Conservation (phyloP, 2,113 vertebrate genomes). For the Phyllopteryx taeniolatus region DNA sequence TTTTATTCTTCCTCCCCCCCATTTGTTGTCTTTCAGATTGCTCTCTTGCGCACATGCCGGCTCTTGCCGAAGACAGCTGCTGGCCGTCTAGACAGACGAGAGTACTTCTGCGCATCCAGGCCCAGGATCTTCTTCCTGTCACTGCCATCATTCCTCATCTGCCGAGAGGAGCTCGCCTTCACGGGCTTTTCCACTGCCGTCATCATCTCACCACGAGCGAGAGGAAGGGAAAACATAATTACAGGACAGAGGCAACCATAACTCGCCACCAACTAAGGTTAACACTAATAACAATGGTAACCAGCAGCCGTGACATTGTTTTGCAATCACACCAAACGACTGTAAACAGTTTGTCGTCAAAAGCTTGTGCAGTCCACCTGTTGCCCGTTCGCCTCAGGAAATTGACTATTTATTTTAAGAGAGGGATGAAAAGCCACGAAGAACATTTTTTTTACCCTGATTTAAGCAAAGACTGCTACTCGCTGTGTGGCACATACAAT, state of each 20-base stretch:
- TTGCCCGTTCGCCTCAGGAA: not conserved
- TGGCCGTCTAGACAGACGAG: conserved; percentile 50
- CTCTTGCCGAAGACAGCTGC: conserved; percentile 34
- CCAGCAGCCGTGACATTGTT: conserved; percentile 27
- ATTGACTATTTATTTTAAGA: not conserved
- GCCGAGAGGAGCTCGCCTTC: conserved; percentile 40
- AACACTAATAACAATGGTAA: conserved; percentile 25
- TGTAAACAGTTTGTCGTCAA: conserved; percentile 22
- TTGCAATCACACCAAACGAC: conserved; percentile 19
- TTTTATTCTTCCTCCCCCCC: not conserved
- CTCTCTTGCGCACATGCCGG: not conserved
- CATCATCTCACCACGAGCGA: conserved; percentile 40
- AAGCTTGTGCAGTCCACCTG: conserved; percentile 23
- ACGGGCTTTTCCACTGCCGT: conserved; percentile 28
- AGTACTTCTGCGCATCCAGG: conserved; percentile 18
- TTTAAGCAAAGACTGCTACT: not conserved
- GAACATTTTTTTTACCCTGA: not conserved
- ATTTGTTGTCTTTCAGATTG: not conserved
- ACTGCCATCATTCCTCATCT: conserved; percentile 38
- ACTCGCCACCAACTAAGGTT: conserved; percentile 27
- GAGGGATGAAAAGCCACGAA: not conserved
- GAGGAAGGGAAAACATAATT: conserved; percentile 52
- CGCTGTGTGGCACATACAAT: not conserved
- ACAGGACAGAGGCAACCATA: conserved; percentile 43
- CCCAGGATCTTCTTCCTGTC: conserved; percentile 26